A percentile compares a stretch with the other conserved stretches of the same genome.
Conservation (phyloP, 2,113 vertebrate species). For the Geococcyx californianus region DNA sequence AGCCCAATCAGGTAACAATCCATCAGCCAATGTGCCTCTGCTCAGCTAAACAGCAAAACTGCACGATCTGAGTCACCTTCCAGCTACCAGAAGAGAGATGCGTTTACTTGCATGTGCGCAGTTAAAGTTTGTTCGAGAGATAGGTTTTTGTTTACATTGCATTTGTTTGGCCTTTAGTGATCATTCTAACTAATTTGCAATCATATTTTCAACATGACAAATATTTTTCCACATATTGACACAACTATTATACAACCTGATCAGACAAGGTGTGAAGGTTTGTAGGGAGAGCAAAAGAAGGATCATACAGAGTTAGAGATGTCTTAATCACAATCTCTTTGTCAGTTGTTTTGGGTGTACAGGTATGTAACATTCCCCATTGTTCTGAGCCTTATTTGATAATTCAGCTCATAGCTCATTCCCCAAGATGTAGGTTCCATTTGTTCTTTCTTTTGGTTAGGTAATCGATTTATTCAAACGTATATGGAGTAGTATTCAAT, state of each 20-base stretch:
- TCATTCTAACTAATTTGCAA: not conserved
- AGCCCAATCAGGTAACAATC: constrained; percentile 82
- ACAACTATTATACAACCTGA: not conserved
- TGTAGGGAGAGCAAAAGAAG: not conserved
- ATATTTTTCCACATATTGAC: not conserved
- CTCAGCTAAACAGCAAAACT: not conserved
- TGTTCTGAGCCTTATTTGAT: not conserved
- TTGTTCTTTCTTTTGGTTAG: not conserved
- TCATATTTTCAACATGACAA: not conserved
- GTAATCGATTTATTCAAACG: not conserved
- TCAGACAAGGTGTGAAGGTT: not conserved
- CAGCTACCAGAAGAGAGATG: not conserved
- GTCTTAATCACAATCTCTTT: not conserved
- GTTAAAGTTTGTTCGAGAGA: not conserved
- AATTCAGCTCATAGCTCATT: not conserved
- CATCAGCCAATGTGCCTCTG: not conserved
- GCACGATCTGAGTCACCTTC: not conserved
- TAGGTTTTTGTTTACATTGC: not conserved
- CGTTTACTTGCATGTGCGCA: not conserved
- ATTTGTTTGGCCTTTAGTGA: not conserved
- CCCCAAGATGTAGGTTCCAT: not conserved
- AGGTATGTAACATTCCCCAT: not conserved
- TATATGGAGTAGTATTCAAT: not conserved
- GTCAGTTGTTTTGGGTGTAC: not conserved
- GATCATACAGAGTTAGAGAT: not conserved